Base-by-base conservation (phyloP, 1,140 invertebrate genomes). In the Meteorus sp. region DNA sequence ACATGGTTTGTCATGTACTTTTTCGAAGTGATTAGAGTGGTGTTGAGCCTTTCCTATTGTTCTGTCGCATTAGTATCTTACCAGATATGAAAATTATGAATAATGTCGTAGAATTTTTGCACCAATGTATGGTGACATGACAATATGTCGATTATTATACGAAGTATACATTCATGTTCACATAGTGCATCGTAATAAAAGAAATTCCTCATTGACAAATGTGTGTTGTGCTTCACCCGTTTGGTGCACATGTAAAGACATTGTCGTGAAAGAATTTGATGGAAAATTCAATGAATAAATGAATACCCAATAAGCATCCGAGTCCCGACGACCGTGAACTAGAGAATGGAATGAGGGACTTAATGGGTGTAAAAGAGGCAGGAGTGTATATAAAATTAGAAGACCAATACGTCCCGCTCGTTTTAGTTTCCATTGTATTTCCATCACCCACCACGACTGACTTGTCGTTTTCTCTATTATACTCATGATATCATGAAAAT, bases 371-470 rank as follows among this genome's bases (percentile, higher is more conserved):
- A n/a, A n/a, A n/a, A n/a, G n/a, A n/a, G n/a, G n/a, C n/a, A n/a
- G n/a, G n/a, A n/a, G n/a, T n/a, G n/a, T n/a, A n/a, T n/a, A n/a
- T n/a, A n/a, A n/a, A n/a, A n/a, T n/a, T n/a, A n/a, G n/a, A n/a
- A n/a, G n/a, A n/a, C n/a, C n/a, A 44, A 57, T 48, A 48, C 31
- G 43, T 48, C 31, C 37, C 20, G 44, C 29, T 50, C 44, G 17
- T 23, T 27, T 23, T 11, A 54, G 52, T 52, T 61, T 64, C 50
- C 43, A 74, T 75, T 75, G 71, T 74, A 52, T 64, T 54, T 48
- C 70, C 74, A 75, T 75, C 72, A 74, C 65, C 29, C 64, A 45
- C 59, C 44, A 71, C 74, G n/a, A n/a, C n/a, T n/a, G n/a, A n/a
- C 70, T 65, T 55, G 53, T 59, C 23, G 15, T 22, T 22, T 45